Evolutionary conservation across 2,797 vertebrate genomes (phyloP).

Genomic region (Karalla daura): DNA sequence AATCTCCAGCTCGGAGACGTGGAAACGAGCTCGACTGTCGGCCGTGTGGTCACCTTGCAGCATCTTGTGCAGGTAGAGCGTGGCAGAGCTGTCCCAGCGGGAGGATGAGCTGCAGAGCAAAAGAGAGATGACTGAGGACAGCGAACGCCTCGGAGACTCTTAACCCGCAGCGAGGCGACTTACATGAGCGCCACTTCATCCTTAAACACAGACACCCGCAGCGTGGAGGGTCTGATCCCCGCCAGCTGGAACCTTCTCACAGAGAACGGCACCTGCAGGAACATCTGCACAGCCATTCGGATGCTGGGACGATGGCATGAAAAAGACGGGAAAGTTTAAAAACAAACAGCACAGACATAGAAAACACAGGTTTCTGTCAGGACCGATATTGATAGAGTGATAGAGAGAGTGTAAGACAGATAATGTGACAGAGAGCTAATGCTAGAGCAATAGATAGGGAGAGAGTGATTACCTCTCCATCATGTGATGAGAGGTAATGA

Average conservation of each 20-base stretch:
- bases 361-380: not conserved
- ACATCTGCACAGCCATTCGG: conserved; percentile 77
- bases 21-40: no score
- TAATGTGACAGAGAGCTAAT: no score
- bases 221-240: conserved; percentile 84
- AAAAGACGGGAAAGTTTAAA: not conserved
- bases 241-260: conserved; percentile 87
- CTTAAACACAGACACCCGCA: conserved; percentile 80
- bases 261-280: conserved; percentile 88
- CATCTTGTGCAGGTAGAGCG: conserved; percentile 88
- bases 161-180: conserved; percentile 55
- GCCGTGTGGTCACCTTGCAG: conserved; percentile 87
- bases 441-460: no score
- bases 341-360: not conserved
- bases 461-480: no score
- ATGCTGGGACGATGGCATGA: conserved; percentile 77
- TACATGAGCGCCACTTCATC: conserved; percentile 86
- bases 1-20: no score
- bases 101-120: conserved; percentile 80
- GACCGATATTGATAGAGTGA: no score
- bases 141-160: not conserved
- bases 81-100: conserved; percentile 91
- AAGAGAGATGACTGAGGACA: not conserved
- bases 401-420: no score
- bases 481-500: no score